Evolutionary conservation across 2,888 invertebrate genomes (phyloP), one percentile per base, ranked within the genome.

Genomic region (Drosophila neoperkinsi): DNA sequence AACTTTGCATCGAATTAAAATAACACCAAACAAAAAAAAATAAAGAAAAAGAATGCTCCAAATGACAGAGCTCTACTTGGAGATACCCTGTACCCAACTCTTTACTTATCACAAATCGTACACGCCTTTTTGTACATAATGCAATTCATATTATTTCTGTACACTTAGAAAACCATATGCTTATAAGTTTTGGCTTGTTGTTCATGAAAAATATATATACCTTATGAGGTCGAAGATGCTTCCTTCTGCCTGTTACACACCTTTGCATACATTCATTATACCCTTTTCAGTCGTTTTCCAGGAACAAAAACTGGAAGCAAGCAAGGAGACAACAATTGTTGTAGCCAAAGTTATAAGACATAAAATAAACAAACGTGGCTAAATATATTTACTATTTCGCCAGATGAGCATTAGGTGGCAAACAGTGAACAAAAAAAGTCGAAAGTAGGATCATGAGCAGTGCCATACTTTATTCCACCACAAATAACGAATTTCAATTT

Each of bases 361-460:
- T 81, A 71, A 85, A 88, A 68, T 81, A 84, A 88, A 82, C 74
- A 74, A 74, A 71, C 64, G 66, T 69, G 52, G 59, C 31, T 53
- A 89, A 89, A 81, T 89, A 84, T 87, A 89, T 84, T 84, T 87
- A 89, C 87, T 81, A 88, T 86, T 78, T 68, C 61, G 64, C 28
- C 50, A 49, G 63, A 62, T 80, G 81, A 71, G 60, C 31, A 60
- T 68, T 74, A 56, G 38, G 36, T 31, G 34, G 25, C 21, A n/a
- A n/a, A 70, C 55, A 71, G 50, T 60, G 55, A 61, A 62, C 38
- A 51, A 30, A 61, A 31, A 51, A 13, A 59, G 43, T 13, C 21
- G 13, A 4, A 43, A 43, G n/a, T 6, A 11, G 28, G 16, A 41
- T 4, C 51, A 51, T 4, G 18, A 21, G 31, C n/a, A 9, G 30